These are phyloP conservation scores for Agrochola macilenta DNA, from an alignment of 2,888 invertebrate species.

Conservation along the genomic window DNA sequence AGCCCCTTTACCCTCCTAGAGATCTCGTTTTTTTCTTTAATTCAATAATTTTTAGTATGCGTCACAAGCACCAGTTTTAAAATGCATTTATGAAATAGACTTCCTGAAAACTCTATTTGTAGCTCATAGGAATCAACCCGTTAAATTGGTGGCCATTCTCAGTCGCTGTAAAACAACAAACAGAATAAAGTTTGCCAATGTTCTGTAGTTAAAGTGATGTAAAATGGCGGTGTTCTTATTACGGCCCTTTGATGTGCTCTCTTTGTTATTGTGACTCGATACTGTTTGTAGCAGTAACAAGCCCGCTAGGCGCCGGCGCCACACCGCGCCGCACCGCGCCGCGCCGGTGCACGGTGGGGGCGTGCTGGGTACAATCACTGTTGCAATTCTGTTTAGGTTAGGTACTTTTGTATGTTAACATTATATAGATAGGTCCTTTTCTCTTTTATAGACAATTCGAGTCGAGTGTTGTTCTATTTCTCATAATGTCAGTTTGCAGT, in stretches of 20 bases:
- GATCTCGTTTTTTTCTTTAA: neutral
- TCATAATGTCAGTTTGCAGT: too few relatives aligned
- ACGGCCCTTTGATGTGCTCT: conserved; percentile 38
- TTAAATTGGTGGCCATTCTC: neutral
- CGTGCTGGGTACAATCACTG: neutral
- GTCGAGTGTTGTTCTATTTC: too few relatives aligned
- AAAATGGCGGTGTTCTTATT: conserved; percentile 29
- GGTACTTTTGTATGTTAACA: neutral
- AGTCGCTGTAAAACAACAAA: conserved; percentile 18
- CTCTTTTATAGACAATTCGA: too few relatives aligned
- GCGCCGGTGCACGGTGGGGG: neutral
- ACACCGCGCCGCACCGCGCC: neutral
- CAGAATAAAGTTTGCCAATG: conserved; percentile 1
- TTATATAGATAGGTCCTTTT: too few relatives aligned
- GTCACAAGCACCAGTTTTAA: neutral
- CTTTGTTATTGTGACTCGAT: conserved; percentile 40
- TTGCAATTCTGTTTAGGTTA: neutral
- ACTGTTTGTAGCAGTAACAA: conserved; percentile 33
- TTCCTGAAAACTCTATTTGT: neutral
- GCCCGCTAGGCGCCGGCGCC: conserved; percentile 19
- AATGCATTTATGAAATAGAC: neutral
- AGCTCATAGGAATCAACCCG: neutral
- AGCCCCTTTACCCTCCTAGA: neutral
- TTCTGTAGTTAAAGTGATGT: conserved; percentile 8
- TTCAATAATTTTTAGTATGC: too few relatives aligned